Base-by-base conservation (phyloP, 2,113 vertebrate species). In the Saguinus midas region DNA sequence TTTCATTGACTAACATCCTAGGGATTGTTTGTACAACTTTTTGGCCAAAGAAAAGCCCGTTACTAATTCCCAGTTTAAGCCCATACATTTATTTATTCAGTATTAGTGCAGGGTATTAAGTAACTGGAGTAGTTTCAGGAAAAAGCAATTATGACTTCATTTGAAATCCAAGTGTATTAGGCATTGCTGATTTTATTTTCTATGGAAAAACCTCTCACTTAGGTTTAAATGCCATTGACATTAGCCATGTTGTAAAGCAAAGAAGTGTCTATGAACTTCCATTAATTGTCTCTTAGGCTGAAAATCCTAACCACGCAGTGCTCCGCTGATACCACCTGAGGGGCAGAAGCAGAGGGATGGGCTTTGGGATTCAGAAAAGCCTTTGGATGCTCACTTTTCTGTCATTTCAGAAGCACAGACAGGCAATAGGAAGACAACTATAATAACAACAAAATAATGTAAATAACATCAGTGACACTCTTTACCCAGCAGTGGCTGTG, bases 81-180 rank as follows among this genome's bases (percentile, higher is more conserved):
- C 8, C 61, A 57, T 27, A 82, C 66, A 83, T 75, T 72, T 91
- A 70, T 87, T 95, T 89, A 91, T 52, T 97, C 50, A 8, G 52
- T 45, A 72, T 78, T 87, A 13, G 52, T 55, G 37, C 40, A 29
- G 20, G 25, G 40, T 61, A 50, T 82, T 79, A 73, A 89, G n/a
- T 61, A 79, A 55, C 45, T 20, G 32, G 84, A 73, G 3, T 10
- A 43, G 68, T 45, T 58, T 91, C 48, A 4, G n/a, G 66, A 82
- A 64, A 94, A 86, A 68, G 84, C 68, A 48, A 85, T 94, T 88
- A 83, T 5, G 58, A 81, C 78, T 95, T 86, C 25, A 89, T 89
- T 95, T 94, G 86, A 94, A 94, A 96, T 75, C 87, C 81, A 88
- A 92, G 86, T 55, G 23, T 58, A 95, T 88, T 80, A 93, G 91